These are phyloP conservation scores for Pachliopta kotzebuea DNA, from an alignment of 2,888 invertebrate genomes.

Conservation along the genomic window DNA sequence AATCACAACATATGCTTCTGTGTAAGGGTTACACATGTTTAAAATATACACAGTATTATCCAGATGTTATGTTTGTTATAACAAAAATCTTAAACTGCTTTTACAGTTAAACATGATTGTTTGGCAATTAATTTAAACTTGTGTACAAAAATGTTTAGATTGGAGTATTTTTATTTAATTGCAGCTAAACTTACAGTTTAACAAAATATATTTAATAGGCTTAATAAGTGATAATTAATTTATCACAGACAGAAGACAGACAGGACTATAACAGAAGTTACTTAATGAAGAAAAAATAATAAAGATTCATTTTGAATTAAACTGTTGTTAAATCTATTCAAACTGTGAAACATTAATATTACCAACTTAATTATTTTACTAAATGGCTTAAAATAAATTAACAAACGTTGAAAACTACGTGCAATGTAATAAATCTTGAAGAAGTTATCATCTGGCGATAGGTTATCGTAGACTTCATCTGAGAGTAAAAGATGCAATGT, in stretches of 20 bases:
- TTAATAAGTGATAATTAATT: neutral
- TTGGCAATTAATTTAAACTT: neutral
- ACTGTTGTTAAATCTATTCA: neutral
- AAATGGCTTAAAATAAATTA: neutral
- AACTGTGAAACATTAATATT: too few species aligned
- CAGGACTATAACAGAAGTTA: too few species aligned
- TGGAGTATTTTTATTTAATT: neutral
- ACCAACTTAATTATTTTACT: neutral
- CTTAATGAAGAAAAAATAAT: too few species aligned
- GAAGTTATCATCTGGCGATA: conserved; percentile 67
- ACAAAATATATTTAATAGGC: neutral
- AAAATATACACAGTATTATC: conserved; percentile 42
- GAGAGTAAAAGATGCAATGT: neutral
- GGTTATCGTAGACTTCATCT: conserved; percentile 45
- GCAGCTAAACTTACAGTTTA: neutral
- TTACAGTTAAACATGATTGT: conserved; percentile 34
- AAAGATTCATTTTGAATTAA: too few species aligned
- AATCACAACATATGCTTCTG: conserved; percentile 37
- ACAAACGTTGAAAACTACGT: neutral
- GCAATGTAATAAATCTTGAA: conserved; percentile 35
- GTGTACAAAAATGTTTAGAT: neutral
- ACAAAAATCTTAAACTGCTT: conserved; percentile 53
- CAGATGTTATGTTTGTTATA: conserved; percentile 40
- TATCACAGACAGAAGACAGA: too few species aligned
- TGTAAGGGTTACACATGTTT: conserved; percentile 44